Conservation (phyloP, 2,888 invertebrate species). For the Apamea anceps region DNA sequence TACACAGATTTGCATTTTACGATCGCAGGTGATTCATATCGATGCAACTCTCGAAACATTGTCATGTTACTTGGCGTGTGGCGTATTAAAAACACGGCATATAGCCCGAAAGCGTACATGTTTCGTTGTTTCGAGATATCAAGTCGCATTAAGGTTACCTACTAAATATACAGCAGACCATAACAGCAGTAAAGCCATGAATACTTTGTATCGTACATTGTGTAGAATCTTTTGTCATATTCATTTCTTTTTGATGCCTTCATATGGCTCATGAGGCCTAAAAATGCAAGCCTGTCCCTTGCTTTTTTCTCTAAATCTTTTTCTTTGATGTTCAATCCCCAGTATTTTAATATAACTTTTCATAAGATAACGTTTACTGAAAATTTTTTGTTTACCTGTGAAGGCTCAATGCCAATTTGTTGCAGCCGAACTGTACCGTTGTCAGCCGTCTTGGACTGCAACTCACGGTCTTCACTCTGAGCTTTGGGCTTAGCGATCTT, state of each 20-base stretch:
- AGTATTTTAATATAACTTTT: not conserved
- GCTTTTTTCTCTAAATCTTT: not conserved
- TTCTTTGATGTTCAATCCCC: not conserved
- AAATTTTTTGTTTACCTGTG: conserved; percentile 74
- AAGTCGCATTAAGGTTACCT: not conserved
- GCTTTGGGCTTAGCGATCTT: conserved; percentile 88
- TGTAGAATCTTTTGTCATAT: not conserved
- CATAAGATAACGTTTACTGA: not conserved
- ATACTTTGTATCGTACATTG: not conserved
- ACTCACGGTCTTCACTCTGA: conserved; percentile 87
- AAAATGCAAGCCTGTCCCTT: not conserved
- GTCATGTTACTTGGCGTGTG: not conserved
- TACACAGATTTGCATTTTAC: conserved; percentile 23
- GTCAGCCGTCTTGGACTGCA: conserved; percentile 79
- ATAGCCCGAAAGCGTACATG: not conserved
- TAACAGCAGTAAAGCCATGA: not conserved
- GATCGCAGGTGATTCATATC: conserved; percentile 28
- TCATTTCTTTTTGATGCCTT: not conserved
- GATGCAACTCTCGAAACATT: not conserved
- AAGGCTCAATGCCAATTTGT: conserved; percentile 88
- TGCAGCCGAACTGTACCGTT: conserved; percentile 86
- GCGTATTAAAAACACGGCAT: not conserved
- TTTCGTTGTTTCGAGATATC: not conserved
- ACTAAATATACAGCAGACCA: too few species aligned
- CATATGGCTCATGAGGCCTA: not conserved